Conservation (phyloP, 1,140 invertebrate species). For the Nomia melanderi region DNA sequence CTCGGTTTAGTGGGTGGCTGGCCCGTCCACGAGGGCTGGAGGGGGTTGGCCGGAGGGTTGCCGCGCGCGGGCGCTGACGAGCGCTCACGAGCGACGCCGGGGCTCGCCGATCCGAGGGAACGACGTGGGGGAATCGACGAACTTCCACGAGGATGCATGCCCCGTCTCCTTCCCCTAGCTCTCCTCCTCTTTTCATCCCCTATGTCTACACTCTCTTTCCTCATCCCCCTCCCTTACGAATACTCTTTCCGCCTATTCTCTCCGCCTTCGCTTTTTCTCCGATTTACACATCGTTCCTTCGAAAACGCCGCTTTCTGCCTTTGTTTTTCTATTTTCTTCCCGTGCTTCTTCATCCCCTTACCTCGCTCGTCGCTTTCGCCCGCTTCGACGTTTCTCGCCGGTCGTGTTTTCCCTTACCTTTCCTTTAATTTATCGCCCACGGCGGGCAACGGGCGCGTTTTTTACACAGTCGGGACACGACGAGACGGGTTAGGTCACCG, state of each 20-base stretch:
- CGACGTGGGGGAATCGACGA: constrained; percentile 67
- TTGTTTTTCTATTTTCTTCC: neutral
- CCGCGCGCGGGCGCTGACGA: constrained; percentile 49
- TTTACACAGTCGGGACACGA: constrained; percentile 7
- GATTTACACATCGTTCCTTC: no score
- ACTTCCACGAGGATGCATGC: constrained; percentile 59
- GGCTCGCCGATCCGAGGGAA: constrained; percentile 57
- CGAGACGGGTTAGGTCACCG: constrained; percentile 38
- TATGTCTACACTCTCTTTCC: neutral
- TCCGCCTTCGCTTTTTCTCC: neutral
- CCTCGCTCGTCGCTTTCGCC: neutral
- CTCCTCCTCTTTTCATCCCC: neutral
- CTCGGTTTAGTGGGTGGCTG: constrained; percentile 62
- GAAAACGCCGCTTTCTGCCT: no score
- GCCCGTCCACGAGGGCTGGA: constrained; percentile 52
- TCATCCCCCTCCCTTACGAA: constrained; percentile 12
- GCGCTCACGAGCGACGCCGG: constrained; percentile 70
- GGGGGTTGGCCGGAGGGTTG: constrained; percentile 16
- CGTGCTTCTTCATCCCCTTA: neutral
- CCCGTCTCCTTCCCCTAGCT: neutral
- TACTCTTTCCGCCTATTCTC: constrained; percentile 25
- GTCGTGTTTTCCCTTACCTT: constrained; percentile 37
- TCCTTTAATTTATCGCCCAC: constrained; percentile 44
- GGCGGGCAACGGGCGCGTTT: constrained; percentile 1
- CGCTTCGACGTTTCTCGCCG: constrained; percentile 3